Percentiles rank a stretch among this genome's conserved stretches.
Conservation (phyloP, 1,140 invertebrate genomes). For the Antheraea mylitta region DNA sequence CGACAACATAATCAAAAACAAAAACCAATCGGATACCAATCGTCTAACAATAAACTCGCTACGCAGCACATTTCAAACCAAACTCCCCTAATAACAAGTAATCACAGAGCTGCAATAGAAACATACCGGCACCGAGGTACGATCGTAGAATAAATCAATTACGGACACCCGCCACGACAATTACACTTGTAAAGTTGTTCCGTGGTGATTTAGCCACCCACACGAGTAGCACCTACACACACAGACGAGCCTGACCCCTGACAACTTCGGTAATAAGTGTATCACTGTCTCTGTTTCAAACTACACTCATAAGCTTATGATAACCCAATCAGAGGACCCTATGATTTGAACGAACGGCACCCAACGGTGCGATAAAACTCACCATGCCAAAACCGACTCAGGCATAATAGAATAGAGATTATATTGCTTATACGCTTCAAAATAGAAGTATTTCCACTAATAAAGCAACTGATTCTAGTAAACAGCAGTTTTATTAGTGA, state of each 20-base stretch:
- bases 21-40: not conserved
- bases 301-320: conserved; percentile 50
- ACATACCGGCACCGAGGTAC: conserved; percentile 22
- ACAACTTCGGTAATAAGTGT: conserved; percentile 38
- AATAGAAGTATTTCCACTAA: conserved; percentile 29
- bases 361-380: not conserved
- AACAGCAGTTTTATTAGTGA: too few species aligned
- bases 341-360: conserved; percentile 34
- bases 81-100: conserved; percentile 29
- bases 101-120: conserved; percentile 29
- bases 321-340: conserved; percentile 54
- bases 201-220: conserved; percentile 35
- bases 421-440: not conserved
- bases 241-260: conserved; percentile 31
- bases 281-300: conserved; percentile 46
- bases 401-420: not conserved
- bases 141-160: conserved; percentile 53
- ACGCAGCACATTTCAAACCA: conserved; percentile 17
- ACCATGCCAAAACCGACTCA: not conserved
- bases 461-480: conserved; percentile 17
- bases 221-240: conserved; percentile 14
- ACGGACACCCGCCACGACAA: conserved; percentile 48
- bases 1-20: not conserved
- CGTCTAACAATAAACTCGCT: not conserved
- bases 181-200: conserved; percentile 55